Percentiles rank a stretch among this genome's conserved stretches.
phyloP scores from a whole-genome alignment of 2,888 invertebrate genomes.

The Drosophila eohydei region DNA sequence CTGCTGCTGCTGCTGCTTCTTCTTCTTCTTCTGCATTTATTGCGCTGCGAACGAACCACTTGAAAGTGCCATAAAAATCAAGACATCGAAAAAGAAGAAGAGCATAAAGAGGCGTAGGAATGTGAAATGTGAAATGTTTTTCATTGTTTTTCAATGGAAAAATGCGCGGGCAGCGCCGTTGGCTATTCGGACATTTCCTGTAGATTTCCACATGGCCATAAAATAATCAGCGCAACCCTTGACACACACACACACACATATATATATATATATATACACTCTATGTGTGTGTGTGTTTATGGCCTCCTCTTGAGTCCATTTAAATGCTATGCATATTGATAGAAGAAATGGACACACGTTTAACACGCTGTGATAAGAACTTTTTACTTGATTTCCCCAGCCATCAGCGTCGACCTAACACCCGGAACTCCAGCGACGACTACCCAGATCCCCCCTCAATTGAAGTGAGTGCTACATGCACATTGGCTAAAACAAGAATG shows the following conservation, averaged over 20 bases:
- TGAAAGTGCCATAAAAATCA: constrained; percentile 61
- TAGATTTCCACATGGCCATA: constrained; percentile 79
- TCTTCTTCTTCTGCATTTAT: constrained; percentile 13
- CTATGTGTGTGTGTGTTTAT: constrained; percentile 14
- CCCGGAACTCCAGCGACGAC: not conserved
- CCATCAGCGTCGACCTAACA: constrained; percentile 12
- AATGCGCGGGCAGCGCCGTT: constrained; percentile 25
- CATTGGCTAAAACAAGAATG: constrained; percentile 8
- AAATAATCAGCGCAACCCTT: constrained; percentile 78
- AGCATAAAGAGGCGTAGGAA: constrained; percentile 25
- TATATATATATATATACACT: not conserved
- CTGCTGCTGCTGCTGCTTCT: not conserved
- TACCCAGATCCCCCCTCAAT: not conserved
- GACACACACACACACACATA: constrained; percentile 55
- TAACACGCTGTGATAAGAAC: constrained; percentile 34
- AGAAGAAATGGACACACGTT: constrained; percentile 23
- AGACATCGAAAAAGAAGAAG: constrained; percentile 6
- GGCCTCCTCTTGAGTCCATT: constrained; percentile 45
- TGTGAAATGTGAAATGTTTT: constrained; percentile 50
- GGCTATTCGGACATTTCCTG: constrained; percentile 65
- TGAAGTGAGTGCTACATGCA: constrained; percentile 18
- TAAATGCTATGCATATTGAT: constrained; percentile 25
- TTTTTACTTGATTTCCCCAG: not conserved
- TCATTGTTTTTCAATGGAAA: constrained; percentile 52
- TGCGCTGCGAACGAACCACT: constrained; percentile 39